Base-by-base conservation (phyloP, 1,140 invertebrate genomes). In the Drosophila pseudoobscura region DNA sequence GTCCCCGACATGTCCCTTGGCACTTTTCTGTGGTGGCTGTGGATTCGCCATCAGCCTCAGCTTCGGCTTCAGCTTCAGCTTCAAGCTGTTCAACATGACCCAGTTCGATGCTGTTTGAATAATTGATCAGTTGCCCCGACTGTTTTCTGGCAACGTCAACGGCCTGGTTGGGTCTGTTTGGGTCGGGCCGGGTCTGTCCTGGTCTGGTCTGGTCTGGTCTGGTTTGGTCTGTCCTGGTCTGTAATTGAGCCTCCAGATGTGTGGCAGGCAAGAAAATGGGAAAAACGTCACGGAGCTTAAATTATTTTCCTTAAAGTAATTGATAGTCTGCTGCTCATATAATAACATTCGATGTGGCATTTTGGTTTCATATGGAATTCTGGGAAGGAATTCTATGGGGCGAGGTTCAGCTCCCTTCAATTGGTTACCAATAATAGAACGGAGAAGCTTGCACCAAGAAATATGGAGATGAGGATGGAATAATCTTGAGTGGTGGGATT, bases 51-150 rank as follows among this genome's bases (percentile, higher is more conserved):
- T 59, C 65, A 29, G 58, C 44, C 0, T 29, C 65, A 29, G 58
- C 44, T 2, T 29, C 54, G 26, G n/a, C 22, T 1, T 57, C 55
- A 29, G 54, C 43, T 29, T 29, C 55, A n/a, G 20, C 39, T 69
- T 47, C 66, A 57, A 69, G 64, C 52, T 50, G 61, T 76, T 84
- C 74, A 80, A 88, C 78, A 88, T 87, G 78, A 87, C 82, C 83
- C 83, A 87, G 82, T 88, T 87, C 70, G 70, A 78, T 87, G 72
- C 78, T 68, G 76, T 55, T 76, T 88, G 79, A 88, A 87, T 87
- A 87, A 87, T 87, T 87, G 82, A 87, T 88, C 74, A 78, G 82
- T 66, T 85, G 56, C 70, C 74, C 59, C 46, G 52, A 57, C 54
- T 68, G 51, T 49, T 58, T 39, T 54, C 46, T 49, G 61, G 71